A percentile compares a stretch with the other conserved stretches of the same genome.
phyloP scores from a whole-genome alignment of 2,113 vertebrate genomes.

The Poecile atricapillus region DNA sequence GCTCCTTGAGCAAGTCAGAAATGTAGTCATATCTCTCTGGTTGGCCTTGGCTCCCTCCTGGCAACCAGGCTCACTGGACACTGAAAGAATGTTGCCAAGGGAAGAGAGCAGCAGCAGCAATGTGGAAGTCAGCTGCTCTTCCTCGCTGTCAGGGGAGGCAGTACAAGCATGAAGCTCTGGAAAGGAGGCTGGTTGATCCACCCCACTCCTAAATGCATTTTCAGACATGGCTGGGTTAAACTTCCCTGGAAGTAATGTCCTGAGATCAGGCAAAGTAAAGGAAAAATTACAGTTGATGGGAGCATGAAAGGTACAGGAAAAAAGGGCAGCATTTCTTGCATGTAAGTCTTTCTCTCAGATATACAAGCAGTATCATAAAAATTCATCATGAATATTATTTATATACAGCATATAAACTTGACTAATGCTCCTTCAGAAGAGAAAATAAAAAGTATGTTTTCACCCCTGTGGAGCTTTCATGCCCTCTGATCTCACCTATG shows the following conservation, averaged over 20 bases:
- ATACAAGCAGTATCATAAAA: not conserved
- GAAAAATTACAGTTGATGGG: not conserved
- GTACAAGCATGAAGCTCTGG: not conserved
- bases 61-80: not conserved
- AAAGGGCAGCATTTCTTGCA: rapidly evolving
- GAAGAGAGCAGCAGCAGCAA: not conserved
- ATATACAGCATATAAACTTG: not conserved
- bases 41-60: not conserved
- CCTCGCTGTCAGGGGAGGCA: rapidly evolving
- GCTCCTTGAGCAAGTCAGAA: not conserved
- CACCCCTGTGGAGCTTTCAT: not conserved
- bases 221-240: not conserved
- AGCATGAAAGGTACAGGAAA: not conserved
- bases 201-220: not conserved
- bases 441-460: not conserved
- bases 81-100: not conserved
- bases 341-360: not conserved
- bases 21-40: not conserved
- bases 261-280: not conserved
- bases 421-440: not conserved
- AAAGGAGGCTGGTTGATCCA: not conserved
- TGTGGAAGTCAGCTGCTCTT: not conserved
- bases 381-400: not conserved
- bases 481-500: not conserved
- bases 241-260: not conserved